Base-by-base conservation (phyloP, 2,797 vertebrate genomes). In the Pangasius sanitwongsei region DNA sequence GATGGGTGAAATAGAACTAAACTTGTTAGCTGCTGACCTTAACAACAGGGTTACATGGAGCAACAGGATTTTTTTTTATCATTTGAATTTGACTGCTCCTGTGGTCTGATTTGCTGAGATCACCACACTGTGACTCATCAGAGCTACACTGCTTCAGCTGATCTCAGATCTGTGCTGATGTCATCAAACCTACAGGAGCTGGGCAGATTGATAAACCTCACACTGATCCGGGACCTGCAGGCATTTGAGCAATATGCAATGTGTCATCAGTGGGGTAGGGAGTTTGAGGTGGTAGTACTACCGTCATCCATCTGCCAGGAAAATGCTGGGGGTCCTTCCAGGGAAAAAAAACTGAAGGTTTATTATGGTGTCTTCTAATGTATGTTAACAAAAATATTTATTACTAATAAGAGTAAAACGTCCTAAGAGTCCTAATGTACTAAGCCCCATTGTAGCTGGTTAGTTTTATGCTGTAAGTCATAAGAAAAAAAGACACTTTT, bases 41-140 rank as follows among this genome's bases (percentile, higher is more conserved):
- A 37, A 59, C 55, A 82, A 48, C 12, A 61, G 57, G 18, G 5
- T 61, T 83, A 16, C 5, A 63, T n/a, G 37, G 55, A n/a, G 37
- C 34, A 83, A 15, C 59, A 44, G 6, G 37, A 44, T 48, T 63
- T 63, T 18, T 59, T 81, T 75, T 61, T 81, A n/a, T 83, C 12
- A 44, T 28, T 83, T 63, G 12, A 86, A 86, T 67, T 59, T 55
- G 31, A 59, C 23, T 25, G 31, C 84, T n/a, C 53, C 70, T 89
- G 80, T 65, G 65, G 55, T 86, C 67, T 63, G 89, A 87, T 88
- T 34, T 85, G 87, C 67, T 90, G 90, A 91, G 87, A 85, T 90
- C 88, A 90, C 85, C 86, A 84, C 57, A 57, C 86, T 90, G 74
- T 90, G 90, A 91, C 85, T 91, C 91, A 91, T 90, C 90, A 91